phyloP scores from a whole-genome alignment of 2,888 invertebrate species.

The Epirrhoe alternata region DNA sequence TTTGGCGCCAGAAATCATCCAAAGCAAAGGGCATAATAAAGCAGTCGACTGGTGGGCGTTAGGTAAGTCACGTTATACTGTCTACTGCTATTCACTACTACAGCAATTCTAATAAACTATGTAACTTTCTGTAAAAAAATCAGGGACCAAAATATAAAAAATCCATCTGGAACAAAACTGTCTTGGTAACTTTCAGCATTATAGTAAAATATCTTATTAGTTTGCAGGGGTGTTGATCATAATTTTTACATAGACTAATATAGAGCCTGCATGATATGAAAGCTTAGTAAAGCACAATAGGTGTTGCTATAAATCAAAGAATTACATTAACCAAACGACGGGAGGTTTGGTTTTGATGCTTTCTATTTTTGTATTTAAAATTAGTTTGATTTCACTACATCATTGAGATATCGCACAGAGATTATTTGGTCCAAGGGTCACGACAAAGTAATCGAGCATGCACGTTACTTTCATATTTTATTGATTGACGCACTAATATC shows the following conservation, averaged over 20 bases:
- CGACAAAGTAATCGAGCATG: slow-evolving; percentile 8
- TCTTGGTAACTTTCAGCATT: neutral
- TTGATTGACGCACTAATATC: slow-evolving; percentile 25
- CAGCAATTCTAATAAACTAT: no score
- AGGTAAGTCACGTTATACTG: slow-evolving; percentile 80
- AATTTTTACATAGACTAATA: no score
- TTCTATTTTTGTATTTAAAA: neutral
- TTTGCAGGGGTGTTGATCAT: no score
- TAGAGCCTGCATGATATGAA: neutral
- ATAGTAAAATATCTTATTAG: no score
- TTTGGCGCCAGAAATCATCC: slow-evolving; percentile 98
- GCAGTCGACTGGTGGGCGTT: slow-evolving; percentile 99
- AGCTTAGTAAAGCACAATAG: neutral
- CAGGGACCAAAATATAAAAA: neutral
- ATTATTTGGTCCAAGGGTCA: slow-evolving; percentile 20
- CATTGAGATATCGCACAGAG: slow-evolving; percentile 12
- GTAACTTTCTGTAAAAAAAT: neutral
- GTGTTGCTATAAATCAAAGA: neutral
- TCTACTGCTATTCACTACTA: neutral
- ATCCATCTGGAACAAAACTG: neutral
- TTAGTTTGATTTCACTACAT: neutral
- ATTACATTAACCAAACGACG: neutral
- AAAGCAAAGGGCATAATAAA: slow-evolving; percentile 98
- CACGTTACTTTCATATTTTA: slow-evolving; percentile 30
- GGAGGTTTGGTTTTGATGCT: neutral